Evolutionary conservation across 2,797 vertebrate species (phyloP).

Genomic region (Darevskia mixta): DNA sequence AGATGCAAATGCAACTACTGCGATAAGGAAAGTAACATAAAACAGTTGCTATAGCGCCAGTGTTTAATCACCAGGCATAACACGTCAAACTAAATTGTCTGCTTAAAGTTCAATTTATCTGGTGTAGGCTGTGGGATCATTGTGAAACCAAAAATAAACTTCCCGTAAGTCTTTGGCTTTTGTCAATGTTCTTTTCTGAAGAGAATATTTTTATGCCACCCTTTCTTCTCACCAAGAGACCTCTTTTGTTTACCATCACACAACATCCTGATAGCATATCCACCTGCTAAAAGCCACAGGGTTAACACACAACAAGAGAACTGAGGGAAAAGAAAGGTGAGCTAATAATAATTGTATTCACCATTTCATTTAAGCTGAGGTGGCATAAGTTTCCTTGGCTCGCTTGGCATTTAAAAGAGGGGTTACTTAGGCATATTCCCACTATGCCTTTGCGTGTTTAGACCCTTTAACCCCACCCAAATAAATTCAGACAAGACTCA

Average conservation of each 20-base stretch:
- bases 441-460: not conserved
- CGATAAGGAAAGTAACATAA: slow-evolving; percentile 53
- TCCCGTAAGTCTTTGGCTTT: slow-evolving; percentile 21
- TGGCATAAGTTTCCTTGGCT: not conserved
- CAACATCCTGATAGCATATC: not conserved
- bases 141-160: slow-evolving; percentile 51
- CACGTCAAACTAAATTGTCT: slow-evolving; percentile 32
- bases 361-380: not conserved
- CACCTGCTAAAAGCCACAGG: not conserved
- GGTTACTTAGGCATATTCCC: not conserved
- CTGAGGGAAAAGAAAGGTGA: not conserved
- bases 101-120: slow-evolving; percentile 62
- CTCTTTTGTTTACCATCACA: slow-evolving; percentile 1
- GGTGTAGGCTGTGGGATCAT: slow-evolving; percentile 44
- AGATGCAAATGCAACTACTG: slow-evolving; percentile 61
- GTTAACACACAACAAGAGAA: not conserved
- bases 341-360: not conserved
- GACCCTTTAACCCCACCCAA: too few relatives aligned
- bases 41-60: slow-evolving; percentile 52
- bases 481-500: too few relatives aligned
- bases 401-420: not conserved
- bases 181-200: slow-evolving; percentile 17
- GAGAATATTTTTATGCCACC: slow-evolving; percentile 3
- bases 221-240: not conserved
- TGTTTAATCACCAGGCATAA: slow-evolving; percentile 50